Base-by-base conservation (phyloP, 92 coral and sea anemone species). In the Desmophyllum pertusum region DNA sequence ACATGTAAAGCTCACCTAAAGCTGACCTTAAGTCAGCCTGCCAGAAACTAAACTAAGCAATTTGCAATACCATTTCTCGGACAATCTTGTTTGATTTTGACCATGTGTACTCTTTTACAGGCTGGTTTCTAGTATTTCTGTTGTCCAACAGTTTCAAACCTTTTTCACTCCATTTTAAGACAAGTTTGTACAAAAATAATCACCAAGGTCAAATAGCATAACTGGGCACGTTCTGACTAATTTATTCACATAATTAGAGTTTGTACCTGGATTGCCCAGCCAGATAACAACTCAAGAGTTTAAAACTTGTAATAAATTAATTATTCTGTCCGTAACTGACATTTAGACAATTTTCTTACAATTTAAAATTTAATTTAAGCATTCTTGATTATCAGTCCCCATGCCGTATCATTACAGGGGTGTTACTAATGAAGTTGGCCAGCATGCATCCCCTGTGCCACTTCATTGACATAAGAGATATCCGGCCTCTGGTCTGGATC, bases 401-500 rank as follows among this genome's bases (percentile, higher is more conserved):
- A 30, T 17, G 31, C 15, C 31, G 43, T 17, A 18, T 43, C 2
- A 17, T 1, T 35, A 30, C n/a, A n/a, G n/a, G 39, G 19, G 31
- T 29, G 43, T 42, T 4, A 30, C 55, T 71, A 43, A 35, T 55
- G 86, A 30, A 82, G 62, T 29, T 57, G 53, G 30, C 77, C 71
- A 29, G 72, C 59, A 33, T 95, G 94, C 87, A 90, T 89, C 21
- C 35, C 61, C 23, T 89, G 74, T 11, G 99, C 98, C n/a, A 92
- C 94, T 84, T 96, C 99, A 80, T 96, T 94, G 53, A 96, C 87
- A 74, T 94, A 88, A 15, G 29, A 38, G 0, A 96, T 87, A 81
- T 92, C 98, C 10, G 99, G 99, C 81, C 99, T 84, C 79, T 96
- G 93, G 63, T 96, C 99, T 51, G 99, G 99, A 19, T 94, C 98